Evolutionary conservation across 1,140 invertebrate genomes (phyloP).

Genomic region (Tetramorium simillimum): DNA sequence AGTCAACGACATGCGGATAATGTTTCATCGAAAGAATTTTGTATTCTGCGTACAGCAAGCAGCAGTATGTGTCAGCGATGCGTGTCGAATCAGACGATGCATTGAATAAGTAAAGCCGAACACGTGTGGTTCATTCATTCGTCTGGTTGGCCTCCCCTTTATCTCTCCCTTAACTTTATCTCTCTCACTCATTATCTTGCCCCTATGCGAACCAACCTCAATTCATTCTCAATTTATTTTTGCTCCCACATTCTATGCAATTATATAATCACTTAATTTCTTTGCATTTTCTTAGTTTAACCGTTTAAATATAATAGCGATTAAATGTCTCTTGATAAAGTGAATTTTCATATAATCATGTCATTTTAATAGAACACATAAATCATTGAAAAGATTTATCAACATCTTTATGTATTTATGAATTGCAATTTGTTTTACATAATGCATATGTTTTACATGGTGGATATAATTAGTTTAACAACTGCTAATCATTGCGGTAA

Average conservation of each 20-base stretch:
- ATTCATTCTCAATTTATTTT: slow-evolving; percentile 14
- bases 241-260: neutral
- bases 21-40: slow-evolving; percentile 34
- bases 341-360: neutral
- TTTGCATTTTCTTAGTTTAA: neutral
- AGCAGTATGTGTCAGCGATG: slow-evolving; percentile 63
- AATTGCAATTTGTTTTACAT: neutral
- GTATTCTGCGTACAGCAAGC: slow-evolving; percentile 16
- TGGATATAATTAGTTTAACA: neutral
- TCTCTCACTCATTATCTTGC: slow-evolving; percentile 64
- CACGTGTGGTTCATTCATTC: slow-evolving; percentile 76
- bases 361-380: neutral
- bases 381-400: neutral
- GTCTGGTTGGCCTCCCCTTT: slow-evolving; percentile 44
- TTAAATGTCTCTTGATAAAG: neutral
- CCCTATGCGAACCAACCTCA: slow-evolving; percentile 20
- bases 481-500: neutral
- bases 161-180: slow-evolving; percentile 46
- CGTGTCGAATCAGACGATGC: slow-evolving; percentile 66
- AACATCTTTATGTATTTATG: neutral
- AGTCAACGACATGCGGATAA: neutral
- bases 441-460: neutral
- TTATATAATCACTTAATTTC: neutral
- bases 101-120: slow-evolving; percentile 70
- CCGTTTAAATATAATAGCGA: neutral